A percentile compares a stretch with the other conserved stretches of the same genome.
Conservation (phyloP, 2,888 invertebrate genomes). For the Halocaridina rubra region DNA sequence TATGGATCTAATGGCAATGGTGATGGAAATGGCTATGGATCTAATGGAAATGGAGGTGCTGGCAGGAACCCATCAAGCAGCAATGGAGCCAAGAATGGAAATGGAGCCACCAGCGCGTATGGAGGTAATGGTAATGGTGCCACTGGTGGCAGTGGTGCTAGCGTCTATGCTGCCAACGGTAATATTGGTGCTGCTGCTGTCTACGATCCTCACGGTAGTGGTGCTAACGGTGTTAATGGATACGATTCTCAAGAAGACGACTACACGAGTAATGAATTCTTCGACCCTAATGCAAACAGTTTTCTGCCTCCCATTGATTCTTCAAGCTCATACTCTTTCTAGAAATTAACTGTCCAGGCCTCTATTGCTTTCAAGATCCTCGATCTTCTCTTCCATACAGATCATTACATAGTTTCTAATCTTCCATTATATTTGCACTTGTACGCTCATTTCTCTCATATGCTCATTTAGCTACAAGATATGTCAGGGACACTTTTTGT, state of each 20-base stretch:
- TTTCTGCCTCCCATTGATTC: not conserved
- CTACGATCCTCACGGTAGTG: not conserved
- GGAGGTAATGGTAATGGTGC: not conserved
- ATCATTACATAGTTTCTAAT: too few relatives aligned
- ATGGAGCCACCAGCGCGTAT: not conserved
- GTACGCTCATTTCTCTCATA: too few relatives aligned
- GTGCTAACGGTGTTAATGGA: not conserved
- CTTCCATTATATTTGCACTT: too few relatives aligned
- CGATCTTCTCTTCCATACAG: not conserved
- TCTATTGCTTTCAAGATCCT: not conserved
- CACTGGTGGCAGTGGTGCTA: not conserved
- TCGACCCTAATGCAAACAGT: not conserved
- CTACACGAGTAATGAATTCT: not conserved
- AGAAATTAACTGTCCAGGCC: not conserved
- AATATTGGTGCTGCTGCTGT: not conserved
- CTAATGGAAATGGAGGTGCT: not conserved
- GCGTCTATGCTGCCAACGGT: not conserved
- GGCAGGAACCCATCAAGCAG: not conserved
- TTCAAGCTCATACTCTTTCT: not conserved
- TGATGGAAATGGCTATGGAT: not conserved
- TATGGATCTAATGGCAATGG: not conserved
- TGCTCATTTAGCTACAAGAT: too few relatives aligned
- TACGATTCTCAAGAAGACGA: not conserved
- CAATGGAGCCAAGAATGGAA: not conserved
- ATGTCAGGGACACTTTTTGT: not conserved